Evolutionary conservation across 2,797 vertebrate species (phyloP), one percentile per base, ranked within the genome.

Genomic region (Pteronotus mesoamericanus): DNA sequence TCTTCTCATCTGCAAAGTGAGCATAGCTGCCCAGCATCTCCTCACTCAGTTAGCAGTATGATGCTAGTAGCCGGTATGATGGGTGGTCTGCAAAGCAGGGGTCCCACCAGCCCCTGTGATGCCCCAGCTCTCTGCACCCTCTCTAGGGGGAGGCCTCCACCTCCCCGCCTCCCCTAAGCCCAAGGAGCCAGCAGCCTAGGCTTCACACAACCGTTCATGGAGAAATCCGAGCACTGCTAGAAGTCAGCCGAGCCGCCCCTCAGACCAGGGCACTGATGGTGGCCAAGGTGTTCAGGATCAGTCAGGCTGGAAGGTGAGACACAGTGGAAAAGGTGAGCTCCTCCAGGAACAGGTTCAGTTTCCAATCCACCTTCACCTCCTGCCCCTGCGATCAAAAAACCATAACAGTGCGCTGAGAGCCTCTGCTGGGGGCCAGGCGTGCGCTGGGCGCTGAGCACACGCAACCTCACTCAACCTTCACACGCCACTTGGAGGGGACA

Each of bases 151-250:
- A 18, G 37, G 1, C 21, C 29, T 37, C 66, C 1, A 3, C 3
- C 9, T 32, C 1, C 18, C 44, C 29, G 2, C 39, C 9, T 39
- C 51, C 12, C 24, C 55, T 69, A 32, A 29, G 66, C 71, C 29
- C 5, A 1, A 57, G 34, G 26, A 83, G 57, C 44, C 57, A 32
- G 92, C 46, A 98, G 99, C 99, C 98, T 99, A 91, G 99, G 99
- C 96, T 99, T 99, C 97, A 99, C 75, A 95, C 99, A 99, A 75
- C 99, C 99, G 4, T 97, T 98, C 86, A 99, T 78, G 75, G 99
- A 99, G 97, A 99, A 99, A 97, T 99, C 97, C 2, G 98, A 98
- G n/a, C 71, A 94, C 21, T 99, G 98, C 88, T 98, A 99, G 97
- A 99, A 99, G 97, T 98, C 98, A 0, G 98, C 44, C 32, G 96